phyloP scores from a whole-genome alignment of 2,113 vertebrate species.

The Melanerpes aurifrons region DNA sequence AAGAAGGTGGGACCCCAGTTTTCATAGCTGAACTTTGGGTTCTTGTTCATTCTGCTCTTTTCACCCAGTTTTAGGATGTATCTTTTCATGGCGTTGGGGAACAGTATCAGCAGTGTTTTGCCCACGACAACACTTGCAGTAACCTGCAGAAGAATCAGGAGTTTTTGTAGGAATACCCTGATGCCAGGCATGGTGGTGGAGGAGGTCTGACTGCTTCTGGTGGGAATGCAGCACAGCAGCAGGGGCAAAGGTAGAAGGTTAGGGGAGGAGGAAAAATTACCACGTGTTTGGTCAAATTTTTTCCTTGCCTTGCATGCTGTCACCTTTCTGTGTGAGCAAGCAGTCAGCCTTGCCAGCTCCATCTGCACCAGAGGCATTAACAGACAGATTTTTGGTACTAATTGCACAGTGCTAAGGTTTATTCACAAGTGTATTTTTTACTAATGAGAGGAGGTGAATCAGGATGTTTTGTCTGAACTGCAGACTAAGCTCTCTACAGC shows the following conservation, averaged over 20 bases:
- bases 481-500: background rate
- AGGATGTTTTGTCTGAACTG: background rate
- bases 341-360: rapidly evolving
- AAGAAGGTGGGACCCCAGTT: slow-evolving; percentile 87
- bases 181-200: background rate
- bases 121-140: slow-evolving; percentile 28
- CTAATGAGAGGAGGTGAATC: background rate
- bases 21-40: slow-evolving; percentile 84
- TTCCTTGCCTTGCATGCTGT: background rate
- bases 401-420: background rate
- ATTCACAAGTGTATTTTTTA: background rate
- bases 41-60: slow-evolving; percentile 76
- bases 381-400: too few species aligned
- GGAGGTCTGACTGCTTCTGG: background rate
- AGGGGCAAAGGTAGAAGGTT: slow-evolving; percentile 54
- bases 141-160: slow-evolving; percentile 68
- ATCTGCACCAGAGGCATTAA: background rate
- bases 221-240: rapidly evolving
- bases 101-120: slow-evolving; percentile 73
- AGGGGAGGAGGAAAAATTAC: background rate
- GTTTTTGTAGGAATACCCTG: slow-evolving; percentile 37
- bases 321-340: rapidly evolving
- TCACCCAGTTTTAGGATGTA: slow-evolving; percentile 76
- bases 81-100: slow-evolving; percentile 75
- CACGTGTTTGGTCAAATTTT: background rate